Percentiles rank a stretch among this genome's conserved stretches.
These are phyloP conservation scores for Belgica antarctica DNA, from an alignment of 2,888 invertebrate species.

Conservation along the genomic window DNA sequence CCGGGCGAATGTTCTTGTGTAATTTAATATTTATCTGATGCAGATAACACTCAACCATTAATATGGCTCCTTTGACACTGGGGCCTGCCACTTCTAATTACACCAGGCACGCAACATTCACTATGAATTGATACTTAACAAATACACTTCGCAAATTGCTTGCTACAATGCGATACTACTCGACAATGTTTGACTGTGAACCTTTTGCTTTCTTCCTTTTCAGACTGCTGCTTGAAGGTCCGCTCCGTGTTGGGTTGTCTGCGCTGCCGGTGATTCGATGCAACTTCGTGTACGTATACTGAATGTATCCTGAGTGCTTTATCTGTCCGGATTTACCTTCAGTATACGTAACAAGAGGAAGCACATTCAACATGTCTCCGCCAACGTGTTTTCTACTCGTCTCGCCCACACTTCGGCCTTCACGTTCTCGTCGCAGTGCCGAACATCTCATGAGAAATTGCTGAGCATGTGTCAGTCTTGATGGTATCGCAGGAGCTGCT, in stretches of 20 bases:
- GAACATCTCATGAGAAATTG: too few relatives aligned
- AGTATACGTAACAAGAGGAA: slow-evolving; percentile 99
- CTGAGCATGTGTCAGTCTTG: too few relatives aligned
- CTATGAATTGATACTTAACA: slow-evolving; percentile 14
- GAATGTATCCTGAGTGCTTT: slow-evolving; percentile 96
- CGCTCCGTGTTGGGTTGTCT: background rate
- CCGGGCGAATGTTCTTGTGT: background rate
- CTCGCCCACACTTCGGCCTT: background rate
- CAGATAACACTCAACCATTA: background rate
- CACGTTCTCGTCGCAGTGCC: background rate
- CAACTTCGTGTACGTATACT: slow-evolving; percentile 98
- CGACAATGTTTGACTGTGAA: background rate
- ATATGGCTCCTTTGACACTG: slow-evolving; percentile 7
- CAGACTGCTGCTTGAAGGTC: background rate
- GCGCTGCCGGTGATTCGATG: slow-evolving; percentile 57
- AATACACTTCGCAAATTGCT: background rate
- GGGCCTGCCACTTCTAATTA: slow-evolving; percentile 1
- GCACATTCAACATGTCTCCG: slow-evolving; percentile 65
- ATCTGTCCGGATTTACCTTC: slow-evolving; percentile 98
- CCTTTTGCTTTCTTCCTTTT: background rate
- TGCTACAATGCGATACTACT: background rate
- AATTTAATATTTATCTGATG: slow-evolving; percentile 22
- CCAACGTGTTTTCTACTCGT: background rate
- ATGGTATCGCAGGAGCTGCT: too few relatives aligned
- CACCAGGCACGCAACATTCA: slow-evolving; percentile 17